Conservation (phyloP, 2,113 vertebrate genomes). For the Montifringilla adamsi region DNA sequence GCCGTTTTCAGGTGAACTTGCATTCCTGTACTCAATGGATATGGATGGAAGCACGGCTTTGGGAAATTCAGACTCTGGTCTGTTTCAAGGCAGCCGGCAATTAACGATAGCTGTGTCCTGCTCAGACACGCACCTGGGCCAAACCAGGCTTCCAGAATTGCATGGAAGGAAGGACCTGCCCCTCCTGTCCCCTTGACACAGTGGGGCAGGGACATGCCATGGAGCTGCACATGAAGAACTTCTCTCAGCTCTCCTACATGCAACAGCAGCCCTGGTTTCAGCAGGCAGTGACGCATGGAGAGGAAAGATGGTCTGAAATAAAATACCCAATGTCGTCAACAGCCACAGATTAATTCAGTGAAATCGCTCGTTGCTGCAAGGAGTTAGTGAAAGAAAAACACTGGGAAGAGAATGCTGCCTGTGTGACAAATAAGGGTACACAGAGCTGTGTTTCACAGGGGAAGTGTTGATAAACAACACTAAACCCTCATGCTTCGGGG, state of each 20-base stretch:
- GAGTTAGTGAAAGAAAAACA: constrained; percentile 26
- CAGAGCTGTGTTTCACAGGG: neutral
- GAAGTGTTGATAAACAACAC: constrained; percentile 22
- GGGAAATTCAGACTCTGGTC: neutral
- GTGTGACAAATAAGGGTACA: neutral
- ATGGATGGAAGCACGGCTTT: neutral
- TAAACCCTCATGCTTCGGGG: neutral
- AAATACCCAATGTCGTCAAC: neutral
- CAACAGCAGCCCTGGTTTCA: neutral
- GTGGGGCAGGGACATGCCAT: neutral
- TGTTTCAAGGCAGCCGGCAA: neutral
- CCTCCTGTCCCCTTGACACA: fast-evolving
- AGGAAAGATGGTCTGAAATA: neutral
- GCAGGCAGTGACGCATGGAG: neutral
- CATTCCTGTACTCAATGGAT: neutral
- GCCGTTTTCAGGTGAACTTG: constrained; percentile 29
- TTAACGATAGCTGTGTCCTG: neutral
- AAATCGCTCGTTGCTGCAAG: neutral
- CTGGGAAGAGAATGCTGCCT: neutral
- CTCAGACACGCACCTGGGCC: neutral
- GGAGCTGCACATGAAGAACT: neutral
- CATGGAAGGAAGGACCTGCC: neutral
- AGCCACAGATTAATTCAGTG: constrained; percentile 14
- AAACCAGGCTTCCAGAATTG: neutral
- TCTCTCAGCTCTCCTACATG: neutral